phyloP scores from a whole-genome alignment of 2,113 vertebrate genomes.

The Oryctolagus cuniculus region mOryCun1.1 NC_091449.1:21893501-21894000 shows the following conservation, averaged over 20 bases:
- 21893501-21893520: accelerated
- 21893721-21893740: no score
- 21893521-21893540: neutral
- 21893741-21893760: neutral
- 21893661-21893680: no score
- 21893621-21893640: neutral
- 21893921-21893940: neutral
- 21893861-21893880: neutral
- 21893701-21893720: neutral
- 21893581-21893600: neutral
- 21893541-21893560: neutral
- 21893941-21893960: neutral
- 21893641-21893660: neutral
- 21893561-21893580: neutral
- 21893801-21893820: neutral
- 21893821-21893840: neutral
- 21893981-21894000: neutral
- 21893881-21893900: neutral
- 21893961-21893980: neutral
- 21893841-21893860: neutral
- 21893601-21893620: neutral
- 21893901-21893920: neutral
- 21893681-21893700: neutral
- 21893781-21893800: neutral
- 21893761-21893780: neutral